These are phyloP conservation scores for Pseudocheirus occidentalis DNA, from an alignment of 2,797 vertebrate genomes.

Conservation along the genomic window DNA sequence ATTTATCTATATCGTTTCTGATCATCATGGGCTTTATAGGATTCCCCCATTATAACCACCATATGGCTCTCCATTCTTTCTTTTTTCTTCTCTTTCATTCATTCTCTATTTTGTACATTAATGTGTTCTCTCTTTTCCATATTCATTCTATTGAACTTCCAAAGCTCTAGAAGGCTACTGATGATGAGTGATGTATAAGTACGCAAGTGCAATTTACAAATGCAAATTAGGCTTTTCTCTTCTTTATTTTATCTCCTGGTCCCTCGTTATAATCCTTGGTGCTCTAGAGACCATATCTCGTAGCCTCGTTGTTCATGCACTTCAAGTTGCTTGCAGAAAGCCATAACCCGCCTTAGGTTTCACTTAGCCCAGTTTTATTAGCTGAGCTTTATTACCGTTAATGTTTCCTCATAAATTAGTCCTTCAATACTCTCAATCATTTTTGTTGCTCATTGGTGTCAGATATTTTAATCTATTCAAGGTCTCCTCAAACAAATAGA, in stretches of 20 bases:
- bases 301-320: neutral
- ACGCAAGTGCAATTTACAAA: constrained; percentile 20
- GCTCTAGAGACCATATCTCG: neutral
- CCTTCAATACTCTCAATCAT: constrained; percentile 66
- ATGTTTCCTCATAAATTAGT: constrained; percentile 67
- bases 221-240: neutral
- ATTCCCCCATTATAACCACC: neutral
- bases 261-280: constrained; percentile 6
- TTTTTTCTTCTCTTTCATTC: neutral
- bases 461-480: constrained; percentile 76
- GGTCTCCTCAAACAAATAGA: constrained; percentile 70
- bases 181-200: neutral
- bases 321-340: constrained; percentile 5
- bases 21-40: neutral
- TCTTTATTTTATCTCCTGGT: constrained; percentile 12
- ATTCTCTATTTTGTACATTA: neutral
- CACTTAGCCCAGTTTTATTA: constrained; percentile 43
- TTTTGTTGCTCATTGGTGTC: constrained; percentile 74
- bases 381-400: constrained; percentile 63
- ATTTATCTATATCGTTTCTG: neutral
- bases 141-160: neutral
- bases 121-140: neutral
- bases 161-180: neutral
- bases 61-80: neutral
- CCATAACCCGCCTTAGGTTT: constrained; percentile 29